phyloP scores from a whole-genome alignment of 1,140 invertebrate genomes.

The Lordiphosa mommai region DNA sequence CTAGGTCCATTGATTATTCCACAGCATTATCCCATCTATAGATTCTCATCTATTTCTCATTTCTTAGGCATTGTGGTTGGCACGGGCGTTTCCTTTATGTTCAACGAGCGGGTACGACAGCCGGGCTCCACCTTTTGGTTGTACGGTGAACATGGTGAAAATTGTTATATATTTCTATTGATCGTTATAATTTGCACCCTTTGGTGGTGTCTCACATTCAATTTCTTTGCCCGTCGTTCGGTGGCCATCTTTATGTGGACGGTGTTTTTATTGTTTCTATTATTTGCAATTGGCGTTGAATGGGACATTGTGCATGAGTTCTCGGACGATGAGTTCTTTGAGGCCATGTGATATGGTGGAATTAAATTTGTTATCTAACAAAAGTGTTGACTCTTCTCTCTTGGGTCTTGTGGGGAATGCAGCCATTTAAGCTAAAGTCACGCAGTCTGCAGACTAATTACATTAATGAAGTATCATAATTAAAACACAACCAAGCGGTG shows the following conservation, averaged over 20 bases:
- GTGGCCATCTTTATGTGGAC: slow-evolving; percentile 27
- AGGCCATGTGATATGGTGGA: slow-evolving; percentile 5
- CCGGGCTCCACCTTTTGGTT: slow-evolving; percentile 12
- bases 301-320: slow-evolving; percentile 27
- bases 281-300: slow-evolving; percentile 21
- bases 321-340: slow-evolving; percentile 1
- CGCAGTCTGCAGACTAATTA: slow-evolving; percentile 48
- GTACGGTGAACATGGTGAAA: slow-evolving; percentile 23
- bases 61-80: slow-evolving; percentile 24
- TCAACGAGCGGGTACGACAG: slow-evolving; percentile 18
- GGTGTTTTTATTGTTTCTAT: slow-evolving; percentile 19
- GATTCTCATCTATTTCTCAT: too few relatives aligned
- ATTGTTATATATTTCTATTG: slow-evolving; percentile 32
- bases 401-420: background rate
- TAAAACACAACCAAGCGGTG: slow-evolving; percentile 29
- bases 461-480: slow-evolving; percentile 62
- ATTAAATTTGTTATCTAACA: background rate
- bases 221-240: slow-evolving; percentile 40
- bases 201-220: slow-evolving; percentile 24
- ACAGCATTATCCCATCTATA: background rate
- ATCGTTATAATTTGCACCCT: slow-evolving; percentile 16
- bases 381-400: background rate
- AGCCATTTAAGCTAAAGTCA: background rate
- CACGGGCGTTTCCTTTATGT: slow-evolving; percentile 29
- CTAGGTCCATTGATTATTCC: too few relatives aligned